These are phyloP conservation scores for Distichodus sexfasciatus DNA, from an alignment of 2,797 vertebrate genomes.

Conservation along the genomic window DNA sequence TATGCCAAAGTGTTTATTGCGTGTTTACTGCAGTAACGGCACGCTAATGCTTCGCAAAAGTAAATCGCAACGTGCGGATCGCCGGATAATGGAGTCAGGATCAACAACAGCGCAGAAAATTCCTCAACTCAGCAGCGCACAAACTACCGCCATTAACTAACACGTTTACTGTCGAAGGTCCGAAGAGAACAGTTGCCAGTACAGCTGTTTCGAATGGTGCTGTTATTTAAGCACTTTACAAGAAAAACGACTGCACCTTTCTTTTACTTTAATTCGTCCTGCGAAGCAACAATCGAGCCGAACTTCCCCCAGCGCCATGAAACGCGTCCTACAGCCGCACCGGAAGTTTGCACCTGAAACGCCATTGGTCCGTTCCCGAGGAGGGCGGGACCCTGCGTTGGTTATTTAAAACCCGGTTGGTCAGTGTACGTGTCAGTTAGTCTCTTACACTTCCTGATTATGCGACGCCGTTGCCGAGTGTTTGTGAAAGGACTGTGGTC, in stretches of 20 bases:
- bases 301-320: slow-evolving; percentile 54
- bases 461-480: not conserved
- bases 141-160: not conserved
- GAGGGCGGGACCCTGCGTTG: slow-evolving; percentile 30
- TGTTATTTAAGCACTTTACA: not conserved
- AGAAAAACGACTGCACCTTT: no score
- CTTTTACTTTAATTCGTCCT: slow-evolving; percentile 33
- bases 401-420: not conserved
- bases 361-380: slow-evolving; percentile 46
- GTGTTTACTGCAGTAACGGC: no score
- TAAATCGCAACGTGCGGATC: no score
- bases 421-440: not conserved
- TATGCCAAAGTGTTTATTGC: no score
- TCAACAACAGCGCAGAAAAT: not conserved
- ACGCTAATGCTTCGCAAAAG: no score
- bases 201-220: not conserved
- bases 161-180: not conserved
- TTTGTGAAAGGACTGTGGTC: not conserved
- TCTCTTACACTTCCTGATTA: slow-evolving; percentile 21
- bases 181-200: not conserved
- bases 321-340: slow-evolving; percentile 69
- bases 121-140: not conserved
- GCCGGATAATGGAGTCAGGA: no score
- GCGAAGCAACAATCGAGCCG: slow-evolving; percentile 9
- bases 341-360: slow-evolving; percentile 72